Evolutionary conservation across 2,113 vertebrate genomes (phyloP), one percentile per base, ranked within the genome.

Genomic region (Hemiscyllium ocellatum): DNA sequence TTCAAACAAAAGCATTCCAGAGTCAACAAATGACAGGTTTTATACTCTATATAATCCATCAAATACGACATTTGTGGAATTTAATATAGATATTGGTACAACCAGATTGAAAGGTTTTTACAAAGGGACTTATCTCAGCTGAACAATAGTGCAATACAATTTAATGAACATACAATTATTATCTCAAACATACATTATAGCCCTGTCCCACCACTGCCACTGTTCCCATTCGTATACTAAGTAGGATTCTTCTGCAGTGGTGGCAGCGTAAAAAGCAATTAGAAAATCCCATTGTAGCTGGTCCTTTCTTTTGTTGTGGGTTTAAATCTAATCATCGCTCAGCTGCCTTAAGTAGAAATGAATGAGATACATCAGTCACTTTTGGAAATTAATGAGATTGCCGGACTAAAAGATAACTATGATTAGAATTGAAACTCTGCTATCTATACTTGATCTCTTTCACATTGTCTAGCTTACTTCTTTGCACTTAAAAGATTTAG

Each of bases 81-180:
- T 95, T 95, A 95, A 95, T 95, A 95, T 50, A 95, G 68, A 95
- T 95, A 95, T 95, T 95, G 94, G 70, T 95, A 95, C 50, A 52
- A 95, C 24, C 37, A 95, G 94, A 72, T 72, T 42, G 42, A 47
- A 95, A 72, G 69, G 69, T 42, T 72, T 94, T 95, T 72, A 47
- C 94, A 72, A 95, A 70, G 94, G 94, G 66, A 76, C 70, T 33
- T 50, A 95, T 72, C 68, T 95, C 24, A 52, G 68, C 94, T 72
- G 68, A 76, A 24, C 42, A 72, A 95, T 47, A 76, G 37, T 52
- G 47, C 66, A 95, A 33, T 72, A 37, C 69, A 95, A 52, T 95
- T 69, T 72, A 95, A 95, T 76, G 69, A 19, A 17, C 47, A 72
- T 95, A 26, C 72, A 95, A 72, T 93, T 72, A 95, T 95, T 52